These are phyloP conservation scores for Caerostris extrusa DNA, from an alignment of 1,140 invertebrate genomes.

Conservation along the genomic window DNA sequence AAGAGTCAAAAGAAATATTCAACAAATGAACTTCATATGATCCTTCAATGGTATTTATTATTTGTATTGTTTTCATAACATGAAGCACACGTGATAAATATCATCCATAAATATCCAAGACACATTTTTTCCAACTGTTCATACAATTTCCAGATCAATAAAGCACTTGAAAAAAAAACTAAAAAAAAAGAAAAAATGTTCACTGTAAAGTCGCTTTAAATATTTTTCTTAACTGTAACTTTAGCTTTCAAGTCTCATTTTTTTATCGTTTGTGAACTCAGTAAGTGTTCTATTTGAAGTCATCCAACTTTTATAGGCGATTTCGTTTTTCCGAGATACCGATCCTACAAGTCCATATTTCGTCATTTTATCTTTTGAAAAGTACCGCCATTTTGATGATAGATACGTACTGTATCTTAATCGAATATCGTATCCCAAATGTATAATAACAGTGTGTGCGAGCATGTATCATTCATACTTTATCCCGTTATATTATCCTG, in stretches of 20 bases:
- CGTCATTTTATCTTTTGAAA: background rate
- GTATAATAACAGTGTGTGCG: background rate
- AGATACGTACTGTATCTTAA: background rate
- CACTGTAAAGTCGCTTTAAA: background rate
- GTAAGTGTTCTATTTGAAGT: background rate
- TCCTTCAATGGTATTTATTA: no score
- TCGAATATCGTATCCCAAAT: constrained; percentile 6
- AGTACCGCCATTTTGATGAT: background rate
- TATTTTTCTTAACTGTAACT: background rate
- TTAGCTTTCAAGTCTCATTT: background rate
- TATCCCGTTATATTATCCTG: background rate
- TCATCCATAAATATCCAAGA: no score
- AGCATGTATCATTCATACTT: background rate
- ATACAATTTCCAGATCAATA: background rate
- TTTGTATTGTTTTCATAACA: no score
- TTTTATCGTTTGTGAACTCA: background rate
- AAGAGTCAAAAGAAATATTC: no score
- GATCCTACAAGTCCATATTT: background rate
- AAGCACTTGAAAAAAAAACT: background rate
- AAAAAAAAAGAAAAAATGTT: background rate
- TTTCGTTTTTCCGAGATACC: background rate
- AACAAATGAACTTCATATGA: no score
- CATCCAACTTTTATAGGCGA: background rate
- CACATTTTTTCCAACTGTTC: no score
- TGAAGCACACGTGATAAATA: no score